Conservation (phyloP, 2,888 invertebrate genomes). For the Opisthograptis luteolata region DNA sequence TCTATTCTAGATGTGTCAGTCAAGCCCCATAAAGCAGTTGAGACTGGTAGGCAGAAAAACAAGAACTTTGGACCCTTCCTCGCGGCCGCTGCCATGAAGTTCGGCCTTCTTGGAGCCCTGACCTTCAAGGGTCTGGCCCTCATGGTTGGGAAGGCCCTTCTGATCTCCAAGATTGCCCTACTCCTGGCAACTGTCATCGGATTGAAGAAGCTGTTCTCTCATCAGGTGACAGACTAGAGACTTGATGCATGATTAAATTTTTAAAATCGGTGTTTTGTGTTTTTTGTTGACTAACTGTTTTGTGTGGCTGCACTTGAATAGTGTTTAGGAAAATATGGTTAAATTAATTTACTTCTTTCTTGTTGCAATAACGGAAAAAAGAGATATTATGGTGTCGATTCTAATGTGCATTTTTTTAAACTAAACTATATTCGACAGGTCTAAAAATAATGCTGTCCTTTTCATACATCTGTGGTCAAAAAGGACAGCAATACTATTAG, state of each 20-base stretch:
- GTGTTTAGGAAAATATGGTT: too few relatives aligned
- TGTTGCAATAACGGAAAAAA: too few relatives aligned
- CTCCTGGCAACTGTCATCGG: conserved; percentile 92
- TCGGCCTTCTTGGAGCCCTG: conserved; percentile 91
- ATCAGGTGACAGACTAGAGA: conserved; percentile 72
- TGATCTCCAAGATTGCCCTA: conserved; percentile 93
- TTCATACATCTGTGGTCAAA: too few relatives aligned
- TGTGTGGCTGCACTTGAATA: conserved; percentile 7
- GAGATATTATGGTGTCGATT: too few relatives aligned
- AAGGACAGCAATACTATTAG: too few relatives aligned
- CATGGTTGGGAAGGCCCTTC: conserved; percentile 92
- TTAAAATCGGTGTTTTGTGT: conserved; percentile 17
- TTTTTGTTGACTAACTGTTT: conserved; percentile 25
- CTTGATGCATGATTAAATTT: conserved; percentile 50
- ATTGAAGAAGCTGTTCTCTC: conserved; percentile 91
- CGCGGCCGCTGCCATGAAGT: conserved; percentile 91
- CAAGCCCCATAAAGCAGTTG: conserved; percentile 83
- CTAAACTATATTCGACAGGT: too few relatives aligned
- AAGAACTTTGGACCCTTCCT: conserved; percentile 89
- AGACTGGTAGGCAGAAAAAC: conserved; percentile 89
- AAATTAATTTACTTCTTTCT: too few relatives aligned
- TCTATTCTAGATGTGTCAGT: conserved; percentile 86
- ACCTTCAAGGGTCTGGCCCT: conserved; percentile 92
- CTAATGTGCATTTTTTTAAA: too few relatives aligned
- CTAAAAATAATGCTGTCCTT: too few relatives aligned